Conservation (phyloP, 2,113 vertebrate genomes). For the Acanthochromis polyacanthus region DNA sequence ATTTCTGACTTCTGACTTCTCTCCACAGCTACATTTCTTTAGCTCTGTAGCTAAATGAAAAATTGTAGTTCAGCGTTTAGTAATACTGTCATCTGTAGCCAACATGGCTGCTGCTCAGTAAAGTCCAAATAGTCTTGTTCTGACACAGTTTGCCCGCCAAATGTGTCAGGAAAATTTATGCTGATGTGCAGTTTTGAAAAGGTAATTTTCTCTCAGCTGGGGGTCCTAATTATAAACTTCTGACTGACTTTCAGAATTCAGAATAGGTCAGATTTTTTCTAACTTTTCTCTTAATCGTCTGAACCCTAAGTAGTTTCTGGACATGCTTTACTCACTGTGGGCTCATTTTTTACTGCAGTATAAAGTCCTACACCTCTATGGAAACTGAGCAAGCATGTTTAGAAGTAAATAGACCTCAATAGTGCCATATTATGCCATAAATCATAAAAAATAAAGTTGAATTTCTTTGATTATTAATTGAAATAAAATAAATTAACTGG, state of each 20-base stretch:
- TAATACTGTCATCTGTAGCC: background rate
- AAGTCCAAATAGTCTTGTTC: background rate
- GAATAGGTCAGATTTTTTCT: background rate
- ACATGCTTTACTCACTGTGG: too few species aligned
- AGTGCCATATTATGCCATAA: too few species aligned
- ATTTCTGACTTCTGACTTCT: background rate
- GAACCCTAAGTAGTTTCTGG: too few species aligned
- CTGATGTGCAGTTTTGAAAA: background rate
- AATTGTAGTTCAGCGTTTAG: background rate
- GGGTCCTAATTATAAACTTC: constrained; percentile 19
- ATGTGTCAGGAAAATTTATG: background rate
- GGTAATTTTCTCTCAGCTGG: constrained; percentile 4
- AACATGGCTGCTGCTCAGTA: background rate
- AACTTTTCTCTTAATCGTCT: too few species aligned
- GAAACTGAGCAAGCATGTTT: too few species aligned
- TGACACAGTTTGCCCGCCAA: background rate
- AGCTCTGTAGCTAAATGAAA: background rate
- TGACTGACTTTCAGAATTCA: constrained; percentile 19
- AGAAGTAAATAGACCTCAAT: too few species aligned
- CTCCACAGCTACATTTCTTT: background rate
- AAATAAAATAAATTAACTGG: too few species aligned
- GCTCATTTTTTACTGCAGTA: too few species aligned
- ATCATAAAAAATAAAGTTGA: too few species aligned
- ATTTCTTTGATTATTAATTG: too few species aligned
- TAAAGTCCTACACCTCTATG: too few species aligned